Percentiles rank a stretch among this genome's conserved stretches.
These are phyloP conservation scores for Orchestes rusci DNA, from an alignment of 2,888 invertebrate genomes.

Conservation along the genomic window DNA sequence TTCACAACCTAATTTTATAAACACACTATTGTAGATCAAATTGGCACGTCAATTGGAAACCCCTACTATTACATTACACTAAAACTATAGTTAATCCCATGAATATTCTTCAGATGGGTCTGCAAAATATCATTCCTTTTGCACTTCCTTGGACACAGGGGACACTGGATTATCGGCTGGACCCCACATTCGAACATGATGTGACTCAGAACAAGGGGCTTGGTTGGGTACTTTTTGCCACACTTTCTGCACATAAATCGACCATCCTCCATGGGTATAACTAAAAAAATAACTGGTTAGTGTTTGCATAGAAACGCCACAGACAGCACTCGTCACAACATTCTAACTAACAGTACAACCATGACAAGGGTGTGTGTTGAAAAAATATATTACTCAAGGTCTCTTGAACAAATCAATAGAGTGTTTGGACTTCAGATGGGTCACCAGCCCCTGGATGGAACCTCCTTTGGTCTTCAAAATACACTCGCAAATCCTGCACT, in stretches of 20 bases:
- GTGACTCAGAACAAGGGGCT: conserved; percentile 28
- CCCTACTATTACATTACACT: too few species aligned
- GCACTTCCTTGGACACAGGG: conserved; percentile 35
- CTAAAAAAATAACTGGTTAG: conserved; percentile 24
- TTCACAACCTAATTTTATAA: too few species aligned
- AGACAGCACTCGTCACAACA: too few species aligned
- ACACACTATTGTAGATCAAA: too few species aligned
- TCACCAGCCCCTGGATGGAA: too few species aligned
- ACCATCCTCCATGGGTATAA: conserved; percentile 26
- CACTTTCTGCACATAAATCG: conserved; percentile 19
- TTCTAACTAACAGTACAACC: too few species aligned
- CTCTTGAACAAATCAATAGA: too few species aligned
- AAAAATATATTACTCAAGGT: too few species aligned
- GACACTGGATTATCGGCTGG: conserved; percentile 27
- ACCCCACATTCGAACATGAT: conserved; percentile 33
- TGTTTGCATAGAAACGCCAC: too few species aligned
- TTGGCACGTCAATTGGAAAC: too few species aligned
- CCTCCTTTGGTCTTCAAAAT: background rate
- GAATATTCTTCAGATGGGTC: conserved; percentile 35
- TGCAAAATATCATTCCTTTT: conserved; percentile 34
- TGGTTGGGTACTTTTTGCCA: conserved; percentile 5
- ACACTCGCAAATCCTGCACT: too few species aligned
- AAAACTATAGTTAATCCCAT: conserved; percentile 17
- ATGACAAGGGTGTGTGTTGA: background rate
- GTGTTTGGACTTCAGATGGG: too few species aligned